A percentile compares a stretch with the other conserved stretches of the same genome.
These are phyloP conservation scores for Arenaria interpres DNA, from an alignment of 2,113 vertebrate species.

Conservation along the genomic window DNA sequence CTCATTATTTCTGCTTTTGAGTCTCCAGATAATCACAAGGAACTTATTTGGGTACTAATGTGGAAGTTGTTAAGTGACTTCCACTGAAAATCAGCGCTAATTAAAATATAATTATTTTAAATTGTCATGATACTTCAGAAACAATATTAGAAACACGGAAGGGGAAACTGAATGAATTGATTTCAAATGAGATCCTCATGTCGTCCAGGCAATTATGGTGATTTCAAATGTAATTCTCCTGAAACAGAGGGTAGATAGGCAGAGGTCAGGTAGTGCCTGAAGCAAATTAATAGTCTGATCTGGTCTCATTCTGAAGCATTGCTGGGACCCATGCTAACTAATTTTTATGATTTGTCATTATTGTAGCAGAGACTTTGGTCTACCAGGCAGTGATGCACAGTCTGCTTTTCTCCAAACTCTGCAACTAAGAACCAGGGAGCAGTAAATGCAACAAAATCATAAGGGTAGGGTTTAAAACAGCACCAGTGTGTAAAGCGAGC, in stretches of 20 bases:
- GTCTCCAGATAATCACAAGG: neutral
- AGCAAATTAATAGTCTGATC: neutral
- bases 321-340: neutral
- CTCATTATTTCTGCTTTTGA: neutral
- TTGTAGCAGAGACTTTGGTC: neutral
- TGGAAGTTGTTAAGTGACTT: conserved; percentile 49
- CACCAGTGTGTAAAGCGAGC: accelerated
- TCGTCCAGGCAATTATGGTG: neutral
- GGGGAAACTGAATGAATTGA: neutral
- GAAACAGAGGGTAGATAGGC: neutral
- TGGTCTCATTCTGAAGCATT: accelerated
- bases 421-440: neutral
- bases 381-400: neutral
- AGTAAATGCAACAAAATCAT: neutral
- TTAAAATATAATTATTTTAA: conserved; percentile 52
- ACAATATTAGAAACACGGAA: conserved; percentile 51
- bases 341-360: neutral
- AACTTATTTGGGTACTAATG: conserved; percentile 9
- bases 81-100: conserved; percentile 43
- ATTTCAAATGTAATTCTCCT: neutral
- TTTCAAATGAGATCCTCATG: neutral
- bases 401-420: neutral
- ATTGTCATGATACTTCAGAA: conserved; percentile 8
- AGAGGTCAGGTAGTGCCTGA: neutral
- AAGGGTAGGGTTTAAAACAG: neutral